These are phyloP conservation scores for Bradypodion pumilum DNA, from an alignment of 2,797 vertebrate species.

Conservation along the genomic window DNA sequence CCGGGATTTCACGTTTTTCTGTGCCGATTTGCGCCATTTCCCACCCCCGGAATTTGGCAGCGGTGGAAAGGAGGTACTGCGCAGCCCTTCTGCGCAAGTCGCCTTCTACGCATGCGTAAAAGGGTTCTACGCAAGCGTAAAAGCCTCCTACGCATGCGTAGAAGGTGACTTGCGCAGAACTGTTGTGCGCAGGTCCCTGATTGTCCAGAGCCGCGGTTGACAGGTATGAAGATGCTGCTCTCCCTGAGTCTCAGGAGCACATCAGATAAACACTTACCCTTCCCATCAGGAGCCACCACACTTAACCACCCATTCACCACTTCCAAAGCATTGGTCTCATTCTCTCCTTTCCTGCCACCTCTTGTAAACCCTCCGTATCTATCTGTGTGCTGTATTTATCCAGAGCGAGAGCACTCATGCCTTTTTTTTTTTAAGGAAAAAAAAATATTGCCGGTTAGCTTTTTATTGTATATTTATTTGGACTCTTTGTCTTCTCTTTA, in stretches of 20 bases:
- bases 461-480: conserved; percentile 77
- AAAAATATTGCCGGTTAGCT: conserved; percentile 74
- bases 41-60: no score
- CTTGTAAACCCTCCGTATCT: not conserved
- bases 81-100: no score
- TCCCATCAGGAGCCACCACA: not conserved
- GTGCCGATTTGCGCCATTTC: no score
- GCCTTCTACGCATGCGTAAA: no score
- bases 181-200: no score
- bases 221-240: no score
- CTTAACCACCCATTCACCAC: not conserved
- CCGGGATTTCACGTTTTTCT: no score
- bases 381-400: conserved; percentile 16
- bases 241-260: not conserved
- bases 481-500: conserved; percentile 11
- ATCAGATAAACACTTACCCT: not conserved
- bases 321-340: not conserved
- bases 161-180: no score
- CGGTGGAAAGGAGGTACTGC: no score
- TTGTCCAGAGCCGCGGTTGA: no score
- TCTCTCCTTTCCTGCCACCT: not conserved
- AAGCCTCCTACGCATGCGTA: no score
- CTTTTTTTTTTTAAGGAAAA: conserved; percentile 52
- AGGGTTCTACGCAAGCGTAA: no score
- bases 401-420: conserved; percentile 32